phyloP scores from a whole-genome alignment of 2,113 vertebrate genomes.

The Pelodiscus sinensis region DNA sequence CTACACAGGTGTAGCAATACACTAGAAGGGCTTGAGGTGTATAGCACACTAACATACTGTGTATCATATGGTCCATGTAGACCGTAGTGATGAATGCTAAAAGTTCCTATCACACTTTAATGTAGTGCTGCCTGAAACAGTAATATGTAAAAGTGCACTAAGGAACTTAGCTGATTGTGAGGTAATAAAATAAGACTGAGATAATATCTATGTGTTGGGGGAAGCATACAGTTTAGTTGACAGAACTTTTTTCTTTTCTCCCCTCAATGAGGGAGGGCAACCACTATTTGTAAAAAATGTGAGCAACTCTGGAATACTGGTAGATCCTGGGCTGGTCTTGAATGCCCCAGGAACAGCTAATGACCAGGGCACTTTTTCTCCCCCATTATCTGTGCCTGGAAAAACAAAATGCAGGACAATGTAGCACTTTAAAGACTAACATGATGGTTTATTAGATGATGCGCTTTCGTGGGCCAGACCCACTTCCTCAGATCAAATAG shows the following conservation, averaged over 20 bases:
- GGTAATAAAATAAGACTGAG: not conserved
- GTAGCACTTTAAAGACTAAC: too few relatives aligned
- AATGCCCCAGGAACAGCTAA: not conserved
- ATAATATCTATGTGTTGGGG: constrained; percentile 24
- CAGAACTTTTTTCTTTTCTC: not conserved
- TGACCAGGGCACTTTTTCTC: not conserved
- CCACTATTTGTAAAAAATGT: rapidly evolving
- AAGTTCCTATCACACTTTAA: not conserved
- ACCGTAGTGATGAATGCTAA: not conserved
- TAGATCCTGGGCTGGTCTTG: not conserved
- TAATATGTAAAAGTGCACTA: not conserved
- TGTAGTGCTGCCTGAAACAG: not conserved
- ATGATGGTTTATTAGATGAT: too few relatives aligned
- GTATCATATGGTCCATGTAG: not conserved
- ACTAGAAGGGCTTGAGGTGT: not conserved
- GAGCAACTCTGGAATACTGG: not conserved
- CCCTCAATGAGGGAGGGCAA: not conserved
- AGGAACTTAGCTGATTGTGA: not conserved
- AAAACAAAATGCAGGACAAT: too few relatives aligned
- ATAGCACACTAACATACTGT: not conserved
- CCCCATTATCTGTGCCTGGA: not conserved
- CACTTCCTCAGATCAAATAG: too few relatives aligned
- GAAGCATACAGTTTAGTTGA: not conserved
- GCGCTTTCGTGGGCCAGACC: too few relatives aligned
- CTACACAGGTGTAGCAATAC: not conserved